Evolutionary conservation across 2,113 vertebrate genomes (phyloP), one percentile per base, ranked within the genome.

Genomic region (Etheostoma cragini): DNA sequence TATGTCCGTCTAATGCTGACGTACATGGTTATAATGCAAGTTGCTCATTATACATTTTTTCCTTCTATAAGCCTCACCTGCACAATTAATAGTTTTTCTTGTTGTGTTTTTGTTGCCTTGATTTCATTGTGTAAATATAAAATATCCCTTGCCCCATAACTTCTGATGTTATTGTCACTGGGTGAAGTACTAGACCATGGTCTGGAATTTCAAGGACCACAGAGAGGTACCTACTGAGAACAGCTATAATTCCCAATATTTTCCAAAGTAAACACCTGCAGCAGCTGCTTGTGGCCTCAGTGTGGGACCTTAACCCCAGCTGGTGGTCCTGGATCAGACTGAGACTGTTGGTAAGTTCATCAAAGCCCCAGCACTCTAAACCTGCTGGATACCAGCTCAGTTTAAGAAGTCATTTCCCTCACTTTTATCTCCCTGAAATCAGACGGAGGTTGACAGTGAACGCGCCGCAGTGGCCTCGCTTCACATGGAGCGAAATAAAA

Each of bases 391-490:
- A 14, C 78, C 0, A 61, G 33, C 50, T 66, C 46, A 16, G 56
- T 82, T 81, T 70, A 74, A 73, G 57, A 61, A 45, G 38, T 56
- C 49, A 57, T 78, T 83, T 83, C 69, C 54, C 46, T n/a, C 33
- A 52, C 73, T 78, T 81, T 82, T 58, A 87, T 82, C 78, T 52
- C 38, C 60, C 10, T 57, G 53, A 63, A 57, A 64, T 75, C 73
- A 63, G 54, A 85, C 54, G 58, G 46, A 69, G 33, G 76, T 64
- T 26, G 82, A 68, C 60, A 64, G 82, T 16, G 64, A 74, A 61
- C 61, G 62, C 65, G 1, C 47, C 1, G 42, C 75, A 6, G 72
- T 19, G 76, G 72, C 71, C 3, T 66, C 5, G 11, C 72, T 45
- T 79, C 81, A 84, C 47, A 24, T 50, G 68, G 72, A 42, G 72